Evolutionary conservation across 2,113 vertebrate genomes (phyloP).

Genomic region (Microcebus lehilahytsara): DNA sequence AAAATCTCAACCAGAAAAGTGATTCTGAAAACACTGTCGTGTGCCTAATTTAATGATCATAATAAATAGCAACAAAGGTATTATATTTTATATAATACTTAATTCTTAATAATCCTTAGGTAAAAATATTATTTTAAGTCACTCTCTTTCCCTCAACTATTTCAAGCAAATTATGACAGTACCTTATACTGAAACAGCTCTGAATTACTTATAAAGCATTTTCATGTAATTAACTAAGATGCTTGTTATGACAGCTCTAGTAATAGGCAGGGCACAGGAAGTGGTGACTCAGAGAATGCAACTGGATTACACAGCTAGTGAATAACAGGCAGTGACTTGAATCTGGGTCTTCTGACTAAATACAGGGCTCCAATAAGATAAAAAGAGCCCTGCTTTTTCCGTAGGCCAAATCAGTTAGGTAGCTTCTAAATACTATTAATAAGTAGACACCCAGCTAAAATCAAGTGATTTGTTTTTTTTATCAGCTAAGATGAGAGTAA

Average conservation of each 20-base stretch:
- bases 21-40: background rate
- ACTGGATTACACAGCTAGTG: background rate
- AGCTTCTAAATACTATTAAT: background rate
- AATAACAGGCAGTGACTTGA: background rate
- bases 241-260: background rate
- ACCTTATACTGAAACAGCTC: background rate
- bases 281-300: background rate
- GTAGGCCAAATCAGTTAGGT: background rate
- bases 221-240: background rate
- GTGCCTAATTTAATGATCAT: background rate
- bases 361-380: background rate
- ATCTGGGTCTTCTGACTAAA: background rate
- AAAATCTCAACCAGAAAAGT: background rate
- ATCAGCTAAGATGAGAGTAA: background rate
- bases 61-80: background rate
- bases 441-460: background rate
- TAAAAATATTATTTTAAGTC: background rate
- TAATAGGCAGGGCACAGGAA: background rate
- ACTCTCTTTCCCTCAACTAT: background rate
- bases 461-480: background rate
- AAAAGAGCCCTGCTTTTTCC: background rate
- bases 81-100: background rate
- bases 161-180: conserved; percentile 19
- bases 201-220: background rate
- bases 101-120: background rate